These are phyloP conservation scores for Oxygymnocypris stewartii DNA, from an alignment of 2,113 vertebrate species.

Conservation along the genomic window DNA sequence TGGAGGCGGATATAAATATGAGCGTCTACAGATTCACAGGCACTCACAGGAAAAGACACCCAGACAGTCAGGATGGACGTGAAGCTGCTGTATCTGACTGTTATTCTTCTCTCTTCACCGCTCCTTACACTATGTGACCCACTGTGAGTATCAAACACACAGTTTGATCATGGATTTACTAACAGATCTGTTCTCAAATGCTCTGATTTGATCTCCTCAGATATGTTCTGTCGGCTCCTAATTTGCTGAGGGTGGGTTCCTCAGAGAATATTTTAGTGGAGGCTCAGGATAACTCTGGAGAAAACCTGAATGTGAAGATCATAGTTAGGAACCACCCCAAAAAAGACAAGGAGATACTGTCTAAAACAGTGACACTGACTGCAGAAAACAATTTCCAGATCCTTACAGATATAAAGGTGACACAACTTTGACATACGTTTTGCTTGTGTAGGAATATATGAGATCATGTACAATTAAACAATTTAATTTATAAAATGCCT, in stretches of 20 bases:
- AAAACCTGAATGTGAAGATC: conserved; percentile 42
- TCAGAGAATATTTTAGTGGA: conserved; percentile 74
- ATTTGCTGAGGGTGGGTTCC: conserved; percentile 71
- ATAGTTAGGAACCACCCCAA: conserved; percentile 63
- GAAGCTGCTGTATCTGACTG: conserved; percentile 41
- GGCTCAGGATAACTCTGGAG: conserved; percentile 64
- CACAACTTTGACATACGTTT: not conserved
- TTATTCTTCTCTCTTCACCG: conserved; percentile 41
- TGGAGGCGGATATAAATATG: conserved; percentile 28
- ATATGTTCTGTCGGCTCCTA: conserved; percentile 70
- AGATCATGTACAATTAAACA: not conserved
- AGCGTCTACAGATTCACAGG: not conserved
- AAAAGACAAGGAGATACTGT: conserved; percentile 40
- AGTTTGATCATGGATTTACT: too few relatives aligned
- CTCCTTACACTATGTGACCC: conserved; percentile 48
- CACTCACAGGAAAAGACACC: not conserved
- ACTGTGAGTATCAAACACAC: conserved; percentile 50
- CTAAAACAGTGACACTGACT: conserved; percentile 54
- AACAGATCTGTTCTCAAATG: not conserved
- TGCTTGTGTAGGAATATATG: not conserved
- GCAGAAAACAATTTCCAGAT: conserved; percentile 46
- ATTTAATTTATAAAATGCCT: not conserved
- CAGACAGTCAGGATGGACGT: conserved; percentile 34
- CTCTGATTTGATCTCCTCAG: conserved; percentile 52
- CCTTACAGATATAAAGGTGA: conserved; percentile 54